Conservation (phyloP, 2,797 vertebrate genomes). For the Sebastes vulpes region DNA sequence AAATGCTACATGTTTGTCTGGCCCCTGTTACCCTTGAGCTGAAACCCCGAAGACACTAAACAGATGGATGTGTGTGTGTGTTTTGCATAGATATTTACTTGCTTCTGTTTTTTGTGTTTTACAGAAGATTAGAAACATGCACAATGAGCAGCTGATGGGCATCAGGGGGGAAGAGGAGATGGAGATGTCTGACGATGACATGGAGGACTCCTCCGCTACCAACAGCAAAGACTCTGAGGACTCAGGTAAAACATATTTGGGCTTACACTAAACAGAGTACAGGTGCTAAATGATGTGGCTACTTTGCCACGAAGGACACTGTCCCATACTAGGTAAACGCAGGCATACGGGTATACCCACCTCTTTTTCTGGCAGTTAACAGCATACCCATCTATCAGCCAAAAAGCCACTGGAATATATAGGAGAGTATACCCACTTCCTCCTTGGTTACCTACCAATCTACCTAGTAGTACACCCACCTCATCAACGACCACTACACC, state of each 20-base stretch:
- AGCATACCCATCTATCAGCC: too few relatives aligned
- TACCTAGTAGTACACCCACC: too few relatives aligned
- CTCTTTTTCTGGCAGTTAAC: accelerated
- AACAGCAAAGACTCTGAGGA: conserved; percentile 91
- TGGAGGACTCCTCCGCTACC: conserved; percentile 83
- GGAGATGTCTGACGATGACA: conserved; percentile 98
- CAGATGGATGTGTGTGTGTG: not conserved
- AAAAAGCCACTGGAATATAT: too few relatives aligned
- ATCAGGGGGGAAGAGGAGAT: conserved; percentile 96
- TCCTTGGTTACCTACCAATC: accelerated
- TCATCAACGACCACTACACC: too few relatives aligned
- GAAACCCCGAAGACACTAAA: not conserved
- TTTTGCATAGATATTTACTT: not conserved
- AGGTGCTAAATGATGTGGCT: not conserved
- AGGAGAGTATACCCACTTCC: too few relatives aligned
- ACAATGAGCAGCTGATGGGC: conserved; percentile 96
- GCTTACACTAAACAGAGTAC: not conserved
- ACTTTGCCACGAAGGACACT: not conserved
- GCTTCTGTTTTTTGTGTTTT: conserved; percentile 36
- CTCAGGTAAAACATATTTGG: conserved; percentile 50
- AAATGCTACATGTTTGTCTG: not conserved
- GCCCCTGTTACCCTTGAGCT: not conserved
- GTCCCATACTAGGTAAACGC: not conserved
- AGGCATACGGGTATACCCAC: too few relatives aligned
- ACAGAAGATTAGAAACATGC: conserved; percentile 95